phyloP scores from a whole-genome alignment of 92 coral and sea anemone genomes.

The Epizoanthus ramosus region DNA sequence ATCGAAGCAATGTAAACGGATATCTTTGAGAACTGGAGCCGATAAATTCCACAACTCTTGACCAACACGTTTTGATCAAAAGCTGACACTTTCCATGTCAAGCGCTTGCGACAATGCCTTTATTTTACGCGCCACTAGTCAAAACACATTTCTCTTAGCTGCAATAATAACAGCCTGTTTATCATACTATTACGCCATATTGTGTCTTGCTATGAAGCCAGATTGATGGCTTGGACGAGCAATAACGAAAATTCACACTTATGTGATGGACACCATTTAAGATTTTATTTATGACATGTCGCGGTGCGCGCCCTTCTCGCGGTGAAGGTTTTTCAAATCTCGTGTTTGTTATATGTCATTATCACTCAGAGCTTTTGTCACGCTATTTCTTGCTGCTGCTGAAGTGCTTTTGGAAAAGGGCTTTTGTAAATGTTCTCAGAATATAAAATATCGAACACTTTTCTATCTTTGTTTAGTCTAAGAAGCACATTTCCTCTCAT shows the following conservation, averaged over 20 bases:
- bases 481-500: neutral
- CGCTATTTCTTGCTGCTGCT: neutral
- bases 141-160: slow-evolving; percentile 26
- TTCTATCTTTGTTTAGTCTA: neutral
- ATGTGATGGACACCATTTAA: neutral
- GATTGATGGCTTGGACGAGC: neutral
- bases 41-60: slow-evolving; percentile 22
- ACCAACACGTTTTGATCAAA: slow-evolving; percentile 36
- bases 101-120: neutral
- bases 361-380: neutral
- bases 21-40: slow-evolving; percentile 33
- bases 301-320: neutral
- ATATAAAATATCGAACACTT: too few species aligned
- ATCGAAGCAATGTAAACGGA: slow-evolving; percentile 23
- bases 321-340: slow-evolving; percentile 7
- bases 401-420: neutral
- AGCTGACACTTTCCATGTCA: slow-evolving; percentile 28
- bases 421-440: neutral
- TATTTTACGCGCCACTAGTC: slow-evolving; percentile 25
- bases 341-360: slow-evolving; percentile 22
- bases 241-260: slow-evolving; percentile 20
- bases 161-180: slow-evolving; percentile 8
- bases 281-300: neutral
- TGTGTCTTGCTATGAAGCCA: neutral
- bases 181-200: neutral